Evolutionary conservation across 2,888 invertebrate species (phyloP).

Genomic region (Pseudanteris insignis): DNA sequence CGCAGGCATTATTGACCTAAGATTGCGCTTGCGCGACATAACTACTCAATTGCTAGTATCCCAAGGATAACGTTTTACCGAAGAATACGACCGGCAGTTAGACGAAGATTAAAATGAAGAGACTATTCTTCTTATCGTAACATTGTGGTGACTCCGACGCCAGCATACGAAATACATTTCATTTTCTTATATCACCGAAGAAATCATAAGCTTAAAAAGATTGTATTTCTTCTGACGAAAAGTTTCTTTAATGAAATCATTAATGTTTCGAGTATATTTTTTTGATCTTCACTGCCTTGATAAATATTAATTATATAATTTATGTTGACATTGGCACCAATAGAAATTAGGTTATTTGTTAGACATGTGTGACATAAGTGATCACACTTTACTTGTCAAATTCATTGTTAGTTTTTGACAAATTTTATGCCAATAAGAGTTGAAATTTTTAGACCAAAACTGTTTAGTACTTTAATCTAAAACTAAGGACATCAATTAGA

Average conservation of each 20-base stretch:
- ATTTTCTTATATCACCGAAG: too few relatives aligned
- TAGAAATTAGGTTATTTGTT: too few relatives aligned
- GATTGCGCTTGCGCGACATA: constrained; percentile 61
- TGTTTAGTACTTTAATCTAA: neutral
- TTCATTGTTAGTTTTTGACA: too few relatives aligned
- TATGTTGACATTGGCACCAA: too few relatives aligned
- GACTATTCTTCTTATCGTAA: constrained; percentile 22
- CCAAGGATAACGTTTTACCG: constrained; percentile 23
- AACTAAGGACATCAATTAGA: neutral
- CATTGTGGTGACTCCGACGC: constrained; percentile 64
- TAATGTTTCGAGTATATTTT: constrained; percentile 10
- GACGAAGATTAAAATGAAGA: constrained; percentile 37
- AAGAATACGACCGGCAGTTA: too few relatives aligned
- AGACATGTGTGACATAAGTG: too few relatives aligned
- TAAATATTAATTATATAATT: too few relatives aligned
- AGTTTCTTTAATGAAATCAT: constrained; percentile 24
- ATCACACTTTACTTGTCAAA: too few relatives aligned
- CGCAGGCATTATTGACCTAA: constrained; percentile 56
- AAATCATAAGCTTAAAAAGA: too few relatives aligned
- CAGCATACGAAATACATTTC: constrained; percentile 47
- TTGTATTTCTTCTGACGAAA: too few relatives aligned
- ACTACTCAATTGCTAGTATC: constrained; percentile 57
- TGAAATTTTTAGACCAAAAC: neutral
- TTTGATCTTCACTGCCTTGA: constrained; percentile 28
- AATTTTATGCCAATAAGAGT: too few relatives aligned